phyloP scores from a whole-genome alignment of 1,140 invertebrate species.

The Pachyrhynchus sulphureomaculatus region DNA sequence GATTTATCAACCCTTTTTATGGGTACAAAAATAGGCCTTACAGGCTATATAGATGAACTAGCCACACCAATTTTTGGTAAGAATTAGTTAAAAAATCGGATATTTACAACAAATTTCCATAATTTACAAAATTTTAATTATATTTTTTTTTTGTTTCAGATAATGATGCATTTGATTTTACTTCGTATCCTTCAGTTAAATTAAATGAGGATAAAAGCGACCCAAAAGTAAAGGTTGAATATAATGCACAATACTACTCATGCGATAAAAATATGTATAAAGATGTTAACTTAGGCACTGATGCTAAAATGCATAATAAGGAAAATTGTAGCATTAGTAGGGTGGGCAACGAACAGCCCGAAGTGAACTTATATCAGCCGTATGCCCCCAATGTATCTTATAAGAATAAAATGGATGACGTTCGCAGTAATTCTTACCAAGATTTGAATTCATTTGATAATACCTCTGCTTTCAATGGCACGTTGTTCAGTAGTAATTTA shows the following conservation, averaged over 20 bases:
- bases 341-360: slow-evolving; percentile 8
- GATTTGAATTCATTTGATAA: background rate
- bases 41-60: slow-evolving; percentile 41
- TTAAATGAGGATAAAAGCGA: slow-evolving; percentile 16
- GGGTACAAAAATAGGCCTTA: slow-evolving; percentile 12
- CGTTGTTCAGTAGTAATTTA: slow-evolving; percentile 9
- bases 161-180: slow-evolving; percentile 30
- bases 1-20: slow-evolving; percentile 36
- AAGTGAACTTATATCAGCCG: slow-evolving; percentile 19
- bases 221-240: slow-evolving; percentile 28
- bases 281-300: slow-evolving; percentile 8
- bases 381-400: background rate
- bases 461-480: background rate
- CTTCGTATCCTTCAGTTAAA: slow-evolving; percentile 1
- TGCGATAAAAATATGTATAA: background rate
- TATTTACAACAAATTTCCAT: too few species aligned
- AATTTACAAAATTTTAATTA: too few species aligned
- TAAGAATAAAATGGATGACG: background rate
- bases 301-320: slow-evolving; percentile 2
- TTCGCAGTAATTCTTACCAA: background rate
- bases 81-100: too few species aligned
- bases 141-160: slow-evolving; percentile 28
- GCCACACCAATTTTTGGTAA: slow-evolving; percentile 40
- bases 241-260: slow-evolving; percentile 15
- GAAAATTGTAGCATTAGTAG: background rate